phyloP scores from a whole-genome alignment of 2,888 invertebrate genomes.

The Neelides folsomi region DNA sequence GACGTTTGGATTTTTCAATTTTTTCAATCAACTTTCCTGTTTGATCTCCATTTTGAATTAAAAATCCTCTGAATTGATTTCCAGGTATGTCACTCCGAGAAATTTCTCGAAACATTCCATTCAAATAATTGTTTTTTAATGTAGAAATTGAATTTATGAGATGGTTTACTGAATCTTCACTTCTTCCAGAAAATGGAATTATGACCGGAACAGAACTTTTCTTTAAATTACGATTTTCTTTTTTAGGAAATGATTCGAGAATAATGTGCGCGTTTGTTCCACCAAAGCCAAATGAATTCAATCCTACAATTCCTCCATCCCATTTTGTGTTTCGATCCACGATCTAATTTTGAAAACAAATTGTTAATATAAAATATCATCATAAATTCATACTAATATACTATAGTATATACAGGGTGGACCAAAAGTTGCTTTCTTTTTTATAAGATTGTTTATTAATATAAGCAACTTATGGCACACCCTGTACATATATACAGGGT shows the following conservation, averaged over 20 bases:
- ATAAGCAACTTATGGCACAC: too few relatives aligned
- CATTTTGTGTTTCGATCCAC: constrained; percentile 47
- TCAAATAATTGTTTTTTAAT: neutral
- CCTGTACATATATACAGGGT: too few relatives aligned
- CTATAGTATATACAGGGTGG: too few relatives aligned
- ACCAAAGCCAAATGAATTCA: constrained; percentile 50
- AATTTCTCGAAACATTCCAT: constrained; percentile 34
- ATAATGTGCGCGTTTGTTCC: constrained; percentile 42
- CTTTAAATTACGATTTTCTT: constrained; percentile 42
- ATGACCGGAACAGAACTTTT: constrained; percentile 39
- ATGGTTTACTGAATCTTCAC: constrained; percentile 38
- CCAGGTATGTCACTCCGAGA: constrained; percentile 36
- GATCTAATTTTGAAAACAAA: constrained; percentile 45
- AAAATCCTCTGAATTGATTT: constrained; percentile 43
- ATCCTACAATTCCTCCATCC: constrained; percentile 42
- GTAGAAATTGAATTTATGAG: constrained; percentile 34
- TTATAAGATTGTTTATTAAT: too few relatives aligned
- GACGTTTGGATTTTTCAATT: constrained; percentile 47
- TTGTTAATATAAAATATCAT: neutral
- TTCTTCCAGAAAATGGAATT: constrained; percentile 40
- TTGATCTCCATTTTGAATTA: constrained; percentile 36
- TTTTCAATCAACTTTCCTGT: neutral
- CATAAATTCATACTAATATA: too few relatives aligned
- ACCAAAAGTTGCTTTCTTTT: too few relatives aligned
- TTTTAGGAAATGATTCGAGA: constrained; percentile 38